phyloP scores from a whole-genome alignment of 2,797 vertebrate species.

The Danio kyathit region DNA sequence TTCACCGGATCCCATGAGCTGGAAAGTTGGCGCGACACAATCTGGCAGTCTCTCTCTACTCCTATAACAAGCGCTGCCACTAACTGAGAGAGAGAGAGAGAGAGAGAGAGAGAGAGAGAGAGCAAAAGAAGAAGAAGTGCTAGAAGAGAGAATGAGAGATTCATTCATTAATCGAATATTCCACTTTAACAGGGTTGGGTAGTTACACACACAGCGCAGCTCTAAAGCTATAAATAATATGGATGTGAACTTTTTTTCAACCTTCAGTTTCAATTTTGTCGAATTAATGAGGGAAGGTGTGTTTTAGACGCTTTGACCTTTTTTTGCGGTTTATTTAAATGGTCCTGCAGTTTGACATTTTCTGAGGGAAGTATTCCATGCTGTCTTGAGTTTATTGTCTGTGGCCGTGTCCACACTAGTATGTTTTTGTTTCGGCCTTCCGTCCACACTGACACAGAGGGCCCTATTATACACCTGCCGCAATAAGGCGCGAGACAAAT shows the following conservation, averaged over 20 bases:
- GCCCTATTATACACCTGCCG: too few species aligned
- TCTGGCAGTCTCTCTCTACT: conserved; percentile 62
- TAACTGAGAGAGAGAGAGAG: conserved; percentile 26
- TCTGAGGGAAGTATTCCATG: conserved; percentile 24
- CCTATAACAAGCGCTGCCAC: conserved; percentile 52
- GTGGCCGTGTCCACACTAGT: too few species aligned
- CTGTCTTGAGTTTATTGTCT: not conserved
- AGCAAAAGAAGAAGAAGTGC: conserved; percentile 10
- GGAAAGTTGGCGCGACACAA: conserved; percentile 70
- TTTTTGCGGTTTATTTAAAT: conserved; percentile 30
- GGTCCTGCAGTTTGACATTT: conserved; percentile 30
- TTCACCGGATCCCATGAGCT: conserved; percentile 65
- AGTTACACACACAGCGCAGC: not conserved
- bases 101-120: conserved; percentile 23
- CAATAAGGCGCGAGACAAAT: too few species aligned
- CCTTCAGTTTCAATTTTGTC: not conserved
- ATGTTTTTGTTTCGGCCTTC: too few species aligned
- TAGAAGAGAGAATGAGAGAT: conserved; percentile 5
- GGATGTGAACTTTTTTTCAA: not conserved
- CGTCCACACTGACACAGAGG: too few species aligned
- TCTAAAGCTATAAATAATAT: not conserved
- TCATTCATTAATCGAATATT: conserved; percentile 38
- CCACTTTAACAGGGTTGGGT: conserved; percentile 26
- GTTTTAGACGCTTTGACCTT: conserved; percentile 15
- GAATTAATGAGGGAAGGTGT: conserved; percentile 10